phyloP scores from a whole-genome alignment of 2,113 vertebrate species.

The Ctenomys sociabilis region DNA sequence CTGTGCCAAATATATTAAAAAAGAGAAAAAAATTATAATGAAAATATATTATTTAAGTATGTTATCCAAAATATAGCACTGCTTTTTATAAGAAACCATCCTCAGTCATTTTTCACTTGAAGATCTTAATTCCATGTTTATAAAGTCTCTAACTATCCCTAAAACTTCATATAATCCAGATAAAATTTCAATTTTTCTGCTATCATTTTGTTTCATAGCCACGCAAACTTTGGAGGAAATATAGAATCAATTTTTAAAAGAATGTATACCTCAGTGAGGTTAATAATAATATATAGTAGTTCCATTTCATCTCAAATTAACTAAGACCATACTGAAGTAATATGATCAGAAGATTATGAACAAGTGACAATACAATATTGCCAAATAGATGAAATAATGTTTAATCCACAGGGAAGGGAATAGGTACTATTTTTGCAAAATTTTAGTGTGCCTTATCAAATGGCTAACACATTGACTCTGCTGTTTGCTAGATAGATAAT shows the following conservation, averaged over 20 bases:
- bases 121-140: neutral
- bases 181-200: conserved; percentile 19
- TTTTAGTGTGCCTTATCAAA: neutral
- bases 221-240: conserved; percentile 7
- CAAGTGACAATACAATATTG: neutral
- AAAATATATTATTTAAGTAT: neutral
- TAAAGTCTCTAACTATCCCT: neutral
- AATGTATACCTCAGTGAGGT: neutral
- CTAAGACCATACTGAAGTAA: neutral
- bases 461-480: conserved; percentile 39
- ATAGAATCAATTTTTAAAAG: conserved; percentile 12
- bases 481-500: neutral
- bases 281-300: conserved; percentile 31
- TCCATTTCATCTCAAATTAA: conserved; percentile 24
- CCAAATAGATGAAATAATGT: neutral
- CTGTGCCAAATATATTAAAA: no score
- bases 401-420: neutral
- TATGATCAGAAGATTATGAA: neutral
- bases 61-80: neutral
- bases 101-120: neutral
- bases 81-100: neutral
- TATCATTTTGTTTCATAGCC: conserved; percentile 44
- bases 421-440: neutral
- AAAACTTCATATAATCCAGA: conserved; percentile 5
- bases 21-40: neutral